phyloP scores from a whole-genome alignment of 2,113 vertebrate genomes.

The Scophthalmus maximus region DNA sequence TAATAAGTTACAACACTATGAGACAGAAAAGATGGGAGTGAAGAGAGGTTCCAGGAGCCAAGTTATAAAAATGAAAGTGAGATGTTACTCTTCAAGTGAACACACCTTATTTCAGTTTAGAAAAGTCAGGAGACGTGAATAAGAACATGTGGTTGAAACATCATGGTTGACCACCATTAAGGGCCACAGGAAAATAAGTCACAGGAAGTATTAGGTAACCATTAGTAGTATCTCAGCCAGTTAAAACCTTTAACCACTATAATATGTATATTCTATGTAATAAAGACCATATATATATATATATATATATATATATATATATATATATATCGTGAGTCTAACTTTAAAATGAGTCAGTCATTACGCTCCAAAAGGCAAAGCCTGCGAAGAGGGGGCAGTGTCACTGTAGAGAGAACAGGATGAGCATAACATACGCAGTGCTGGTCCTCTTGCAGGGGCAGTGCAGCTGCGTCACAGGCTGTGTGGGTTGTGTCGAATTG shows the following conservation, averaged over 20 bases:
- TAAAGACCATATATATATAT: too few relatives aligned
- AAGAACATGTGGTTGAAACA: not conserved
- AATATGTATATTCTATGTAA: too few relatives aligned
- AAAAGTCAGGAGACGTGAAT: not conserved
- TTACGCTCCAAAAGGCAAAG: not conserved
- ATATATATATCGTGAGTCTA: not conserved
- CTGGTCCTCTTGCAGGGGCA: slow-evolving; percentile 50
- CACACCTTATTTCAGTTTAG: not conserved
- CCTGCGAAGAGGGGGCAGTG: not conserved
- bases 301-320: too few relatives aligned
- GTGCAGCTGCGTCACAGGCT: slow-evolving; percentile 67
- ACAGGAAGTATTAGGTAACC: too few relatives aligned
- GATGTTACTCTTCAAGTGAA: not conserved
- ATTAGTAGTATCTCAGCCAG: too few relatives aligned
- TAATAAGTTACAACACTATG: not conserved
- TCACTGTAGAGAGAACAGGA: slow-evolving; percentile 2
- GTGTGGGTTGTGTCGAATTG: slow-evolving; percentile 56
- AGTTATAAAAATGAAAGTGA: not conserved
- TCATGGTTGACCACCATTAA: too few relatives aligned
- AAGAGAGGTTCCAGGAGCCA: not conserved
- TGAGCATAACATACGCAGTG: slow-evolving; percentile 5
- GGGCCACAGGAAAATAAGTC: too few relatives aligned
- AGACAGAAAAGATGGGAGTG: not conserved
- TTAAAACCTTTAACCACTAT: too few relatives aligned
- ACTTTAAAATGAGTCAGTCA: not conserved